phyloP scores from a whole-genome alignment of 1,140 invertebrate genomes.

The Triops cancriformis region DNA sequence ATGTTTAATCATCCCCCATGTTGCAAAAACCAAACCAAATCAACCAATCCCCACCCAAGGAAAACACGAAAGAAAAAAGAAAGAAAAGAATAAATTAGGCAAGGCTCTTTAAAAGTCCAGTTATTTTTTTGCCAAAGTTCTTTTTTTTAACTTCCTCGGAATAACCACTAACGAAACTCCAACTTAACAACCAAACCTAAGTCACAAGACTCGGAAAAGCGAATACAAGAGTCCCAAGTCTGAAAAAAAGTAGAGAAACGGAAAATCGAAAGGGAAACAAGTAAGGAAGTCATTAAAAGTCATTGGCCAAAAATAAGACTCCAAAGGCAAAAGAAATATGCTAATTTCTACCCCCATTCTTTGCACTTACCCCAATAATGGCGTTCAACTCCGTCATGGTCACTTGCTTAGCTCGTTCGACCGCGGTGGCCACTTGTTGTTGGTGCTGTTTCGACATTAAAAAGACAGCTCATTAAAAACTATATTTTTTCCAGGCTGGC shows the following conservation, averaged over 20 bases:
- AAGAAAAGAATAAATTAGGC: slow-evolving; percentile 22
- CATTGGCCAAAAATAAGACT: not conserved
- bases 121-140: too few species aligned
- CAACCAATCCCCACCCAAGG: slow-evolving; percentile 6
- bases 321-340: too few species aligned
- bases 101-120: not conserved
- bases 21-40: not conserved
- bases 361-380: slow-evolving; percentile 77
- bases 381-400: slow-evolving; percentile 96
- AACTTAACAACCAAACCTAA: too few species aligned
- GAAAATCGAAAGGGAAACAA: not conserved
- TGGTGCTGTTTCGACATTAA: slow-evolving; percentile 60
- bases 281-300: not conserved
- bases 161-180: too few species aligned
- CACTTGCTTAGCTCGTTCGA: slow-evolving; percentile 97
- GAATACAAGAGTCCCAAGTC: not conserved
- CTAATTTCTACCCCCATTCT: not conserved
- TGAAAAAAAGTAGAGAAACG: not conserved
- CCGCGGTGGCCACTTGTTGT: slow-evolving; percentile 93
- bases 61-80: slow-evolving; percentile 19
- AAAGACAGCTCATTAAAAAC: not conserved
- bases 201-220: not conserved
- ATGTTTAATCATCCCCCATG: not conserved
- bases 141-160: too few species aligned
- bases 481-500: not conserved